Conservation (phyloP, 2,113 vertebrate species). For the Toxotes jaculatrix region DNA sequence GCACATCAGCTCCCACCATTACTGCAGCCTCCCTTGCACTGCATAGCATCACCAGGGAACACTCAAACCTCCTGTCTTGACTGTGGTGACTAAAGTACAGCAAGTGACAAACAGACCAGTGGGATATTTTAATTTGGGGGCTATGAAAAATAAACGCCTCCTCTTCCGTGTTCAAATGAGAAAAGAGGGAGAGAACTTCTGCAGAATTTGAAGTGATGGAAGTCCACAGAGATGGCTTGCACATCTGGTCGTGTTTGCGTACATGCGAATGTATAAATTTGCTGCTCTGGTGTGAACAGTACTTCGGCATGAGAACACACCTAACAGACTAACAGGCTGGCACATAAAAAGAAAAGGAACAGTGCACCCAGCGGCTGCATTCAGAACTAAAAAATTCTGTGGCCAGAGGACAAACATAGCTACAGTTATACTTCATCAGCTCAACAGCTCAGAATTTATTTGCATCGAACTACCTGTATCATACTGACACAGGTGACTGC, state of each 20-base stretch:
- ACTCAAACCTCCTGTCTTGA: conserved; percentile 47
- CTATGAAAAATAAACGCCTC: conserved; percentile 55
- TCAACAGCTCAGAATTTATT: conserved; percentile 35
- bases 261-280: background rate
- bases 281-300: background rate
- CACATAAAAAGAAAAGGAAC: conserved; percentile 6
- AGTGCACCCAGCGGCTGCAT: conserved; percentile 30
- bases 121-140: conserved; percentile 62
- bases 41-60: conserved; percentile 41
- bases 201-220: conserved; percentile 1
- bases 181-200: conserved; percentile 22
- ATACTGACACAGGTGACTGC: conserved; percentile 24
- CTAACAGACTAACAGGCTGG: conserved; percentile 1
- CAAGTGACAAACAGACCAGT: conserved; percentile 64
- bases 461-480: conserved; percentile 48
- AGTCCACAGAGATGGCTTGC: background rate
- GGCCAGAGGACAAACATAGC: conserved; percentile 40
- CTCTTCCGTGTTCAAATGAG: conserved; percentile 40
- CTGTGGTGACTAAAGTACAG: conserved; percentile 31
- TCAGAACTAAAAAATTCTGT: conserved; percentile 1
- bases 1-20: conserved; percentile 43
- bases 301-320: conserved; percentile 1
- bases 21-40: conserved; percentile 19
- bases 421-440: conserved; percentile 19
- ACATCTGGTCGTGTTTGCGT: background rate